phyloP scores from a whole-genome alignment of 2,797 vertebrate species.

The Esox lucius region DNA sequence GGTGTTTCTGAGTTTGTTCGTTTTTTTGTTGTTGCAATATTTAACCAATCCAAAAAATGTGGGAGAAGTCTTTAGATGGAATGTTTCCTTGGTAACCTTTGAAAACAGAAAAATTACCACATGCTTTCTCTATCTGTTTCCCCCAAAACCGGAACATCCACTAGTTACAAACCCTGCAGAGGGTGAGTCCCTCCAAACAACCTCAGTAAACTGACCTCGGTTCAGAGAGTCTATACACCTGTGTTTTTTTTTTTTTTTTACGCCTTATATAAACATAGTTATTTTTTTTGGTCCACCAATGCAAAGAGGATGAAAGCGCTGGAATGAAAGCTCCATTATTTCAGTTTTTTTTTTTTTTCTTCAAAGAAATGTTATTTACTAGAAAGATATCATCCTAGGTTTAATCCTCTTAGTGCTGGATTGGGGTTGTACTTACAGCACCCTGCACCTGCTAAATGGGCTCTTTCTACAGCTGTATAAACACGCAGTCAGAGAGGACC shows the following conservation, averaged over 20 bases:
- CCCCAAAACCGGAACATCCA: too few species aligned
- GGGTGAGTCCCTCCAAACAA: conserved; percentile 26
- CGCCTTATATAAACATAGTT: conserved; percentile 61
- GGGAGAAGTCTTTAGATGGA: too few species aligned
- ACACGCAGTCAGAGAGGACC: conserved; percentile 74
- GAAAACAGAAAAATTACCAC: too few species aligned
- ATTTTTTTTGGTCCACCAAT: conserved; percentile 69
- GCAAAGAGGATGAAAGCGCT: conserved; percentile 75
- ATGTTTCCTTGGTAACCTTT: too few species aligned
- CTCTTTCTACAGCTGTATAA: conserved; percentile 82
- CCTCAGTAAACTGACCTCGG: conserved; percentile 69
- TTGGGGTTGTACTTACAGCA: conserved; percentile 82
- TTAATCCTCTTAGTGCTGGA: conserved; percentile 85
- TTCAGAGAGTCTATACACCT: conserved; percentile 77
- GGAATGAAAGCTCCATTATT: conserved; percentile 75
- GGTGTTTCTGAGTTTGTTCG: too few species aligned
- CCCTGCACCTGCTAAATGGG: conserved; percentile 83
- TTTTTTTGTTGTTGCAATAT: too few species aligned
- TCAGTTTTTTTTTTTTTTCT: conserved; percentile 67
- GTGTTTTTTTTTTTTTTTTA: conserved; percentile 50
- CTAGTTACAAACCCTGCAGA: too few species aligned
- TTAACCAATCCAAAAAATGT: too few species aligned
- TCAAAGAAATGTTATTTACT: conserved; percentile 80
- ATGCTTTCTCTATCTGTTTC: too few species aligned
- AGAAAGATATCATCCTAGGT: conserved; percentile 80